These are phyloP conservation scores for Macaria notata DNA, from an alignment of 2,888 invertebrate genomes.

Conservation along the genomic window DNA sequence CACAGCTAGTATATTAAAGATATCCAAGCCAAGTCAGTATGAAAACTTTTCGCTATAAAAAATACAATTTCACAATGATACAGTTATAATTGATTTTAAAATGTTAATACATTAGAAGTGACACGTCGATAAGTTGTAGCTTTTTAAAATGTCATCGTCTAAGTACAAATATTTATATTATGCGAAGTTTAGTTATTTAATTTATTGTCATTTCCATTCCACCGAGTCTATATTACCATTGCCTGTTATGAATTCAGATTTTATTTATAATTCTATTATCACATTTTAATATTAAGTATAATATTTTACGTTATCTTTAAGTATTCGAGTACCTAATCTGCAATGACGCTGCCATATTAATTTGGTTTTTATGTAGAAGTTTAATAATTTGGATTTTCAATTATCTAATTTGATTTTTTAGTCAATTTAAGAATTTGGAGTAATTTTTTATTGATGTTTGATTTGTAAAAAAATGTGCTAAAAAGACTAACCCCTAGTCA, in stretches of 20 bases:
- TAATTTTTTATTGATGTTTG: background rate
- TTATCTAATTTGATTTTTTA: background rate
- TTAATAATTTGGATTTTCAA: conserved; percentile 21
- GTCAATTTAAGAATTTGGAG: background rate
- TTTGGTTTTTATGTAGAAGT: conserved; percentile 40
- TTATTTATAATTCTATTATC: conserved; percentile 27
- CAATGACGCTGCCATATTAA: conserved; percentile 51
- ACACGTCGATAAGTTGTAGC: too few relatives aligned
- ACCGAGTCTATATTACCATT: conserved; percentile 25
- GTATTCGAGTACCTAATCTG: conserved; percentile 37
- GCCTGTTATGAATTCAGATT: conserved; percentile 22
- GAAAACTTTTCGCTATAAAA: too few relatives aligned
- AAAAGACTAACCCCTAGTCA: conserved; percentile 64
- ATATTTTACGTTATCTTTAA: conserved; percentile 8
- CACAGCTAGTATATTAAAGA: too few relatives aligned
- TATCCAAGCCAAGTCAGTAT: too few relatives aligned
- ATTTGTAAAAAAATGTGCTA: conserved; percentile 26
- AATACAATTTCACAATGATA: too few relatives aligned
- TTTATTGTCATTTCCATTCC: conserved; percentile 32
- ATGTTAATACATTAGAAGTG: too few relatives aligned
- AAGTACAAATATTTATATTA: conserved; percentile 35
- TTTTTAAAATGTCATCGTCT: conserved; percentile 8
- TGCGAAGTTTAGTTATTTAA: conserved; percentile 22
- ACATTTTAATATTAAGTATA: conserved; percentile 19
- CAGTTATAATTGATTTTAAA: too few relatives aligned